Base-by-base conservation (phyloP, 2,888 invertebrate genomes). In the Brachynemurus nebulosus region DNA sequence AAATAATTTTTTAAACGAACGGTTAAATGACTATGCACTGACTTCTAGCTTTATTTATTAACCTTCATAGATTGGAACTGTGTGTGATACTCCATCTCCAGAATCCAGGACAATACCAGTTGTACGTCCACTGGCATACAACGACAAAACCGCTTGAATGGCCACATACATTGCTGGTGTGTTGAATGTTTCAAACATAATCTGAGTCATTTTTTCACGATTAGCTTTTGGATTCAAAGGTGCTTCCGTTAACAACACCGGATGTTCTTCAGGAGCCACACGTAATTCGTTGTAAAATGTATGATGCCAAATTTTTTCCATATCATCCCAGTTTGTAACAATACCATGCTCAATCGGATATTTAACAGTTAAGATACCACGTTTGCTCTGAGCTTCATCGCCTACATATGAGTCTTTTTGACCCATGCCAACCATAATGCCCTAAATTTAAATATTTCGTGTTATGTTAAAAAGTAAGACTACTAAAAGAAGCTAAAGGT, bases 241-340 rank as follows among this genome's bases (percentile, higher is more conserved):
- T 41, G 88, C 86, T 68, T 89, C 88, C 45, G 88, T 88, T 57
- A 88, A 72, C 56, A 88, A 75, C 51, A 88, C 86, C 51, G 88
- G 88, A 69, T 89, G 88, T 63, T 89, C 88, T 65, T 88, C 91
- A 50, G 93, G 92, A 45, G 92, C 92, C 44, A 93, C 92, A 68
- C 93, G 81, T 63, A 95, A 77, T 68, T 93, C 91, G 65, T 95
- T 93, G 84, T 93, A 95, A 80, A 93, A 93, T 61, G 93, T 92
- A 74, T 95, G 93, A 69, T 95, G 93, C 93, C 93, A 95, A 74
- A 95, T 93, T 70, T 95, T 92, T 71, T 93, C 93, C 93, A 95
- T 93, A 62, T 92, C 92, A 61, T 93, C 92, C 93, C 93, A 93
- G 78, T 93, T 92, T 67, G 92, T 93, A 63, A 93, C 89, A 69